Evolutionary conservation across 2,113 vertebrate species (phyloP), one percentile per base, ranked within the genome.

Genomic region (Rhinolophus sinicus): DNA sequence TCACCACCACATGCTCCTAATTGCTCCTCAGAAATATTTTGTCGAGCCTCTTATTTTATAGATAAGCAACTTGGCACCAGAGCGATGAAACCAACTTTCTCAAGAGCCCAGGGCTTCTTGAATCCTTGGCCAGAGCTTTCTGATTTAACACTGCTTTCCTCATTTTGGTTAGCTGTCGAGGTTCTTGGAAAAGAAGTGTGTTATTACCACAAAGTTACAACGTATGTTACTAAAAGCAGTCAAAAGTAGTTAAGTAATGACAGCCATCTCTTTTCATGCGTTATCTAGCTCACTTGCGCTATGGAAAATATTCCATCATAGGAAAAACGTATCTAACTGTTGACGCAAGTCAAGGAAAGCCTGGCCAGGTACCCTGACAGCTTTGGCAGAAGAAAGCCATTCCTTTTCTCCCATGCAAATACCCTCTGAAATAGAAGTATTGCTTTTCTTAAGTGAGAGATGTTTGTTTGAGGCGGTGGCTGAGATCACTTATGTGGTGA

Each of bases 21-120:
- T 62, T 88, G 16, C 62, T 44, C 90, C 40, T 88, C 67, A 96
- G 40, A 95, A 94, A 85, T 82, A 81, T 28, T 87, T 80, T 33
- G n/a, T 52, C 56, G 7, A 72, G 40, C 5, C 13, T 88, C 19
- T 64, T 83, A 76, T 40, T 82, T 96, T 40, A 75, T 16, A 83
- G 11, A 81, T 77, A 21, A 81, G 64, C 89, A 90, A 89, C 6
- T 83, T 60, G 13, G 19, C 22, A 82, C n/a, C 56, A 93, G 33
- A 88, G 15, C 75, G 40, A 52, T 72, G 2, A 84, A 94, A 60
- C 5, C 16, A 54, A 73, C 40, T 50, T 84, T 35, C 21, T 96
- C 21, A 50, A 44, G 58, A 84, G 54, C 64, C 24, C 26, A 84
- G 16, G 16, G 1, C n/a, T 50, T 95, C 52, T 15, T 87, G 24